These are phyloP conservation scores for Apteryx owenii DNA, from an alignment of 2,113 vertebrate genomes.

Conservation along the genomic window DNA sequence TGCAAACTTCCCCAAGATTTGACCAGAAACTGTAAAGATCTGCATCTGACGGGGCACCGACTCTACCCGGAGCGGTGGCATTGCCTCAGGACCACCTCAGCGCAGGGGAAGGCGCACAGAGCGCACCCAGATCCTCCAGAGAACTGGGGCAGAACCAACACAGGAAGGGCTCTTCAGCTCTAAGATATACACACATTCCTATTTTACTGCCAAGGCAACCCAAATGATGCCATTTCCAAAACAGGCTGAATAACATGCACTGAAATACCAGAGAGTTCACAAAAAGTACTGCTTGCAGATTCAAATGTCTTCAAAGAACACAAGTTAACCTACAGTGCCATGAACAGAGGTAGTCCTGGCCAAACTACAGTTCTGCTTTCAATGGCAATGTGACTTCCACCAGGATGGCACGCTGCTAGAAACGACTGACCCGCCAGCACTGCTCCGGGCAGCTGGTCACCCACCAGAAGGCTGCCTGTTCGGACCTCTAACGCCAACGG, in stretches of 20 bases:
- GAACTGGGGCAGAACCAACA: neutral
- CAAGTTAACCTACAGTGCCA: accelerated
- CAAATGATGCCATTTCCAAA: neutral
- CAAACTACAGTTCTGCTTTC: neutral
- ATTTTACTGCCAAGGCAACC: neutral
- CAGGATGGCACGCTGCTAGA: accelerated
- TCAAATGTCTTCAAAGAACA: neutral
- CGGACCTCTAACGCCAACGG: neutral
- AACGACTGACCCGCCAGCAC: accelerated
- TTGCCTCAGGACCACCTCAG: neutral
- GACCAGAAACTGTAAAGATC: neutral
- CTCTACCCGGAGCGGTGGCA: neutral
- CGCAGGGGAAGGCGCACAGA: neutral
- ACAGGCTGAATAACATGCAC: neutral
- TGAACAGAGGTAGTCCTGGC: neutral
- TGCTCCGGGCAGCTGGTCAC: neutral
- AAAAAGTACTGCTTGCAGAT: neutral
- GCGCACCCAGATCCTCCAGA: no score
- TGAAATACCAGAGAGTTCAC: neutral
- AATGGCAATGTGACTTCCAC: neutral
- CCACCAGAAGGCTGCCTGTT: neutral
- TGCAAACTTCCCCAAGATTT: neutral
- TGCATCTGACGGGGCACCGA: neutral
- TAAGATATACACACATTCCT: neutral
- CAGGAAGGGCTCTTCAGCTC: neutral